These are phyloP conservation scores for Myodes glareolus DNA, from an alignment of 2,113 vertebrate genomes.

Conservation along the genomic window DNA sequence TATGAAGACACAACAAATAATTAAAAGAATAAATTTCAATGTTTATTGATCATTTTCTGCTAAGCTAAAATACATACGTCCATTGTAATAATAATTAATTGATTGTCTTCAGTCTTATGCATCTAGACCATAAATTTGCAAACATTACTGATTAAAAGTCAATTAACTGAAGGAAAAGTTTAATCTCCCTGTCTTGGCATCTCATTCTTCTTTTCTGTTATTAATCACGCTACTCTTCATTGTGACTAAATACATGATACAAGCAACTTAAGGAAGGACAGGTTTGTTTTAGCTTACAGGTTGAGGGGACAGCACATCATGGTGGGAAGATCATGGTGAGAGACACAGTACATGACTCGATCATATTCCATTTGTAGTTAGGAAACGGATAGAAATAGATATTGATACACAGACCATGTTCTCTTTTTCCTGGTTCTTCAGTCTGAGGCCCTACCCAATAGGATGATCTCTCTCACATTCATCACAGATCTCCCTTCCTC, in stretches of 20 bases:
- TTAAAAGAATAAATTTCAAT: neutral
- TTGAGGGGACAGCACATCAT: too few species aligned
- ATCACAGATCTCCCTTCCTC: neutral
- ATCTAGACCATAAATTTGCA: neutral
- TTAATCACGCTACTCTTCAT: neutral
- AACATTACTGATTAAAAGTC: neutral
- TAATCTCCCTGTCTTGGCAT: neutral
- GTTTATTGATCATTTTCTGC: conserved; percentile 24
- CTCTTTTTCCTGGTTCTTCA: neutral
- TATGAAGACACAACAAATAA: conserved; percentile 2
- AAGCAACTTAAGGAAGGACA: neutral
- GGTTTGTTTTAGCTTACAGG: neutral
- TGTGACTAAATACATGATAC: neutral
- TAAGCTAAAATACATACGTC: conserved; percentile 9
- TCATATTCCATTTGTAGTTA: neutral
- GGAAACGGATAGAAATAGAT: neutral
- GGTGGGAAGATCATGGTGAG: too few species aligned
- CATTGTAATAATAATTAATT: neutral
- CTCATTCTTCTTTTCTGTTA: neutral
- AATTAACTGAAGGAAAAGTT: conserved; percentile 2
- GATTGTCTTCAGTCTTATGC: neutral
- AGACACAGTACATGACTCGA: neutral
- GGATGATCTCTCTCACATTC: neutral
- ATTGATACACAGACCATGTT: neutral
- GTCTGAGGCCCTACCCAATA: neutral